These are phyloP conservation scores for Lemur catta DNA, from an alignment of 2,797 vertebrate genomes.

Conservation along the genomic window DNA sequence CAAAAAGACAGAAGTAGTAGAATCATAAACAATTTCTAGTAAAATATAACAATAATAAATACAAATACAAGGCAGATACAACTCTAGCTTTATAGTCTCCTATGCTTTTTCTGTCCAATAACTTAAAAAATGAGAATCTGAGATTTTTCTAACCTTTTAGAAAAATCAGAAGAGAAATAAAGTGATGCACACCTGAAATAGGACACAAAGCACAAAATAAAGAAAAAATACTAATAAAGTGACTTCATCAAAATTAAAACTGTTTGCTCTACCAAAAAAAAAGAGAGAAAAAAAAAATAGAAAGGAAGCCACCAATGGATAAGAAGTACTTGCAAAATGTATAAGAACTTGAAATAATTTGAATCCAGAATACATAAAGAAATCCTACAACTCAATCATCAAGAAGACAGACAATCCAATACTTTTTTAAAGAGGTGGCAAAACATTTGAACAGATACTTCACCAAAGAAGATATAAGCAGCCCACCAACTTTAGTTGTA, in stretches of 20 bases:
- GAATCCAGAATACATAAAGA: background rate
- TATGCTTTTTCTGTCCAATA: background rate
- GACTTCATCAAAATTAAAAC: slow-evolving; percentile 26
- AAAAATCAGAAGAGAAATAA: slow-evolving; percentile 47
- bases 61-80: background rate
- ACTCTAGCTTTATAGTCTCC: background rate
- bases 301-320: background rate
- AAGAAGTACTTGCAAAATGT: background rate
- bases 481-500: background rate
- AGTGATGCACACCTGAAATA: background rate
- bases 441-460: background rate
- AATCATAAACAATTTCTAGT: slow-evolving; percentile 17
- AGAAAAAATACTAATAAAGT: background rate
- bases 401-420: background rate
- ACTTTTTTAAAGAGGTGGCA: background rate
- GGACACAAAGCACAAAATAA: background rate
- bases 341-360: background rate
- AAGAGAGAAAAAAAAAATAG: background rate
- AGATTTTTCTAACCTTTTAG: slow-evolving; percentile 6
- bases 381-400: background rate
- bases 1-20: slow-evolving; percentile 4
- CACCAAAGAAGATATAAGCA: background rate
- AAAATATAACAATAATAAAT: background rate
- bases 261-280: background rate
- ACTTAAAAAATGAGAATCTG: background rate